A percentile compares a stretch with the other conserved stretches of the same genome.
These are phyloP conservation scores for Aricia artaxerxes DNA, from an alignment of 2,888 invertebrate species.

Conservation along the genomic window DNA sequence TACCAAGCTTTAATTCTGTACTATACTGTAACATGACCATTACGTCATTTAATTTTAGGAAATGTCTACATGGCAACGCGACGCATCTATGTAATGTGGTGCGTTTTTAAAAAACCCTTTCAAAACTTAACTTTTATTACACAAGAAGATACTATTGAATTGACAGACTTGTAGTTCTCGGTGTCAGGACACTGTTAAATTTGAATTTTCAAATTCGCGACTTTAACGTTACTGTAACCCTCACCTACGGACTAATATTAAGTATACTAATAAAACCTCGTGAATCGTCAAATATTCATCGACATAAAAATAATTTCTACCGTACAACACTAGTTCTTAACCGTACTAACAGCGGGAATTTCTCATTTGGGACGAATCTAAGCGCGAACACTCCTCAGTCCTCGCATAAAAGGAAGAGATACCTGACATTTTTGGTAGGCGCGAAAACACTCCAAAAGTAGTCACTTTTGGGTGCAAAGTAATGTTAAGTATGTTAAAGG, in stretches of 20 bases:
- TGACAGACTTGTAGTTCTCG: too few relatives aligned
- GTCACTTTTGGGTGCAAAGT: neutral
- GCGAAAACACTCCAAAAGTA: conserved; percentile 32
- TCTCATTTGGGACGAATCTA: conserved; percentile 63
- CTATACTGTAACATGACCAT: too few relatives aligned
- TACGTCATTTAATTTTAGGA: too few relatives aligned
- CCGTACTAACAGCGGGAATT: conserved; percentile 50
- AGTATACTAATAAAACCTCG: neutral
- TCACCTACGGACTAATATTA: neutral
- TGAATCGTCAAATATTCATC: neutral
- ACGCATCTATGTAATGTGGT: too few relatives aligned
- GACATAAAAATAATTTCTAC: neutral
- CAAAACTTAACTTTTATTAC: too few relatives aligned
- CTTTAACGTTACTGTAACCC: too few relatives aligned
- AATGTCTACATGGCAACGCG: too few relatives aligned
- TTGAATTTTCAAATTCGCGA: too few relatives aligned
- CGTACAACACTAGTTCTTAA: conserved; percentile 30
- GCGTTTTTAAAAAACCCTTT: too few relatives aligned
- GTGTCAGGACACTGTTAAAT: too few relatives aligned
- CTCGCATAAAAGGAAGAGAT: conserved; percentile 38
- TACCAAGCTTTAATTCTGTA: too few relatives aligned
- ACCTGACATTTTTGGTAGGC: conserved; percentile 42
- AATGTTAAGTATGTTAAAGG: neutral
- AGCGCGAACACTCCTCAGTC: conserved; percentile 48
- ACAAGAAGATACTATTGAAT: too few relatives aligned